Conservation (phyloP, 35 echinoderm and acorn worm genomes). For the Anneissia japonica region DNA sequence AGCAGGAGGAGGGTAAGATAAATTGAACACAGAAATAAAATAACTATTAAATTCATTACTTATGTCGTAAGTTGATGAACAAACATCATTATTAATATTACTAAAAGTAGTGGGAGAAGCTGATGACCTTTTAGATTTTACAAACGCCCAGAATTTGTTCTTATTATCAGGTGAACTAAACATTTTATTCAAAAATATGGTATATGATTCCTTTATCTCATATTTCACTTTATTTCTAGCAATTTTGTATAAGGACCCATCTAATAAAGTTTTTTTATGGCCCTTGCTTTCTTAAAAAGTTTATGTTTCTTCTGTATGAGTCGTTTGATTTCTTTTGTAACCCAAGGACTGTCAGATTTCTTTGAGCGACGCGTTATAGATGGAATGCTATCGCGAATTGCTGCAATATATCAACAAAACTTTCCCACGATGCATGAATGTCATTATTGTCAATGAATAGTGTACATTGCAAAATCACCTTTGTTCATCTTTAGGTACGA, state of each 20-base stretch:
- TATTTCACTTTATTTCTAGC: neutral
- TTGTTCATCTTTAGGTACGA: too few species aligned
- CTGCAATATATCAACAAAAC: constrained; percentile 19
- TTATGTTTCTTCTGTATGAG: neutral
- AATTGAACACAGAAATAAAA: neutral
- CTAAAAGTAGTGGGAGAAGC: neutral
- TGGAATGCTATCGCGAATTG: constrained; percentile 24
- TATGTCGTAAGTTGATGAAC: neutral
- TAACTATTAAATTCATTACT: neutral
- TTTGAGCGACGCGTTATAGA: neutral
- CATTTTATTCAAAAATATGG: neutral
- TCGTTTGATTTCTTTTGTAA: neutral
- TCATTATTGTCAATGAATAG: constrained; percentile 6
- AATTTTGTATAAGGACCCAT: neutral
- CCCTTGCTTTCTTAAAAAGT: neutral
- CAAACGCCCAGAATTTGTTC: neutral
- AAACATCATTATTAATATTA: neutral
- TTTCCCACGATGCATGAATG: constrained; percentile 7
- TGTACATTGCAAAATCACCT: too few species aligned
- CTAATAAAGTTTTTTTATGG: neutral
- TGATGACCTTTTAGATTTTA: neutral
- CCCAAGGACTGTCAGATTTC: neutral
- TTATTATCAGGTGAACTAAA: neutral
- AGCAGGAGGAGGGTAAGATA: too few species aligned
- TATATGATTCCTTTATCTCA: neutral